phyloP scores from a whole-genome alignment of 2,797 vertebrate genomes.

The Zenarchopterus dispar region DNA sequence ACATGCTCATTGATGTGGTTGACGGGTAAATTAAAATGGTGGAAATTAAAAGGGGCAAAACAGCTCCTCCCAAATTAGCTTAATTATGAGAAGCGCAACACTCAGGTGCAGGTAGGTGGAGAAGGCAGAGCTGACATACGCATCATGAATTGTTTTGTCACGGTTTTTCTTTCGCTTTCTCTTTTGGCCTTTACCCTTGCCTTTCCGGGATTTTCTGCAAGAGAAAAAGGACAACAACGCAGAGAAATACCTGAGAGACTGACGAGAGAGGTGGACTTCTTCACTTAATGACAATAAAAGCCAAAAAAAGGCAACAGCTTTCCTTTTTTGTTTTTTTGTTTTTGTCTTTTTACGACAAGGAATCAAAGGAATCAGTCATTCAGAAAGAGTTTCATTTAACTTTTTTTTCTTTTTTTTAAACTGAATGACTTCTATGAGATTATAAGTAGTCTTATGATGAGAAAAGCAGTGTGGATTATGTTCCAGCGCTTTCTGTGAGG shows the following conservation, averaged over 20 bases:
- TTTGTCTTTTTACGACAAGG: background rate
- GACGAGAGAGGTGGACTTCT: slow-evolving; percentile 41
- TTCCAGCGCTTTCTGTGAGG: background rate
- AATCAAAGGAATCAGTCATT: slow-evolving; percentile 1
- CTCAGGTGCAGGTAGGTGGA: slow-evolving; percentile 83
- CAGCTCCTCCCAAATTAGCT: slow-evolving; percentile 84
- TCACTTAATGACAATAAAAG: slow-evolving; percentile 14
- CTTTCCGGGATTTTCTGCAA: slow-evolving; percentile 96
- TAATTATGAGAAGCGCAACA: slow-evolving; percentile 80
- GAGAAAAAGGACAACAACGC: slow-evolving; percentile 85
- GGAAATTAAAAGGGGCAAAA: slow-evolving; percentile 79
- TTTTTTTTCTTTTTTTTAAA: background rate
- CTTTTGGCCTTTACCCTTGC: slow-evolving; percentile 96
- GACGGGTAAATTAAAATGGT: slow-evolving; percentile 54
- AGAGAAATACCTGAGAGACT: slow-evolving; percentile 75
- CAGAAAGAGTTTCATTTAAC: background rate
- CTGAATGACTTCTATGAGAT: slow-evolving; percentile 9
- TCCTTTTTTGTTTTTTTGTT: background rate
- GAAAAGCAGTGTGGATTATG: slow-evolving; percentile 1
- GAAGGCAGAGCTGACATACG: slow-evolving; percentile 87
- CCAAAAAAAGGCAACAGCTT: slow-evolving; percentile 8
- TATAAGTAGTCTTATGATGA: slow-evolving; percentile 5
- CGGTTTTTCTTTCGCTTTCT: slow-evolving; percentile 98
- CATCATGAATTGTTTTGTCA: slow-evolving; percentile 86
- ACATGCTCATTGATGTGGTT: slow-evolving; percentile 67